Evolutionary conservation across 2,113 vertebrate species (phyloP).

Genomic region (Himantopus leucocephalus): DNA sequence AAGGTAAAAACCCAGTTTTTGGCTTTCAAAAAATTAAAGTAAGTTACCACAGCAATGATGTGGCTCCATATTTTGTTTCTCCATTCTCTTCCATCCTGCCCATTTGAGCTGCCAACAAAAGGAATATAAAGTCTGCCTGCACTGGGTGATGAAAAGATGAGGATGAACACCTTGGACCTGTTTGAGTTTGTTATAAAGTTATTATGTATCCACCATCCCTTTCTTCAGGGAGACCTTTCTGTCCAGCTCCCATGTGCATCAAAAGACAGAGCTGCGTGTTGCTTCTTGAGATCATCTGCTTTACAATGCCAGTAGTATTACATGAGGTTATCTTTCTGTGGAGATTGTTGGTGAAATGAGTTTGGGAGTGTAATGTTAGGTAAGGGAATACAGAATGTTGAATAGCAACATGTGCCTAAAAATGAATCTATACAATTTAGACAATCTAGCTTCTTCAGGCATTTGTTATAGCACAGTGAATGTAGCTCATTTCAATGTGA

Average conservation of each 20-base stretch:
- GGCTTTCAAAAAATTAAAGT: neutral
- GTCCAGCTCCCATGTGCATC: neutral
- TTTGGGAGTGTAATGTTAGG: neutral
- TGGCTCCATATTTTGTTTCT: neutral
- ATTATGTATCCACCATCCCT: accelerated
- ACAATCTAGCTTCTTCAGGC: neutral
- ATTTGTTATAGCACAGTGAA: neutral
- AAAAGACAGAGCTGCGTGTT: neutral
- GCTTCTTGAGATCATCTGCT: neutral
- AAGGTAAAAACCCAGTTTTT: neutral
- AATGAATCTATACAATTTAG: neutral
- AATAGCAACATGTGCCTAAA: neutral
- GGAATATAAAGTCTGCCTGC: neutral
- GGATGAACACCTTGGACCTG: neutral
- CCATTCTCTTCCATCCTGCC: neutral
- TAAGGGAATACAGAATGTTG: neutral
- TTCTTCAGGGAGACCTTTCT: neutral
- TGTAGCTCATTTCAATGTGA: neutral
- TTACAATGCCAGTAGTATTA: neutral
- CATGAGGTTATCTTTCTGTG: neutral
- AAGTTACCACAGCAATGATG: neutral
- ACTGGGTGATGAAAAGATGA: neutral
- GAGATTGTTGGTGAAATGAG: neutral
- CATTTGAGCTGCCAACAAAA: neutral
- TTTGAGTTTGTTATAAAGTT: neutral